Evolutionary conservation across 2,888 invertebrate species (phyloP), one percentile per base, ranked within the genome.

Genomic region (Latheticus oryzae): DNA sequence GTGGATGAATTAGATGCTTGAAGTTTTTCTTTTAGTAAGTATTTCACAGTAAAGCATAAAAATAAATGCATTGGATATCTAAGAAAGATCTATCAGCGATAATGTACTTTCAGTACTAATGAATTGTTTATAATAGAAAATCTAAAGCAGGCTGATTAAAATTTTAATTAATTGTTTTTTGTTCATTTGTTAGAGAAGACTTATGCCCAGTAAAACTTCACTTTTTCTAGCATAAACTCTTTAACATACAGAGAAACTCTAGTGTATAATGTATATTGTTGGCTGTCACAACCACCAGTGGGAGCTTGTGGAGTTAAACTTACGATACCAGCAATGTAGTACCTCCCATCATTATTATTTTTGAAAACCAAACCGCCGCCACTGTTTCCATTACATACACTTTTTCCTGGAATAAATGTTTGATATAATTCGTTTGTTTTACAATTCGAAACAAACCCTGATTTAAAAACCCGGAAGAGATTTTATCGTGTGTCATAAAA

Each of bases 361-460:
- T 67, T 60, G 38, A 81, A 78, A 1, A 78, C 76, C n/a, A 81
- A 68, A 28, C 79, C 81, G 7, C 81, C 80, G 0, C 82, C 82
- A 60, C 81, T 81, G 60, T 81, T 81, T 2, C 81, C 82, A 28
- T 76, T 72, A 50, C 81, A 81, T 5, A 80, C 80, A 1, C 79
- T 68, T 8, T 76, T 74, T 50, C 78, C 80, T 80, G 58, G 30
- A 68, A 26, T 5, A 15, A 12, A 33, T 15, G 7, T 12, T 33
- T n/a, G n/a, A n/a, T n/a, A n/a, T n/a, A n/a, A n/a, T n/a, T n/a
- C n/a, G n/a, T n/a, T 4, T 1, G 8, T 9, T 28, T 28, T 5
- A 28, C 5, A 28, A 9, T n/a, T n/a, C n/a, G n/a, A n/a, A n/a
- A n/a, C n/a, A n/a, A n/a, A n/a, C n/a, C n/a, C n/a, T n/a, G n/a